Evolutionary conservation across 2,797 vertebrate species (phyloP).

Genomic region (Phrynocephalus vlangalii): DNA sequence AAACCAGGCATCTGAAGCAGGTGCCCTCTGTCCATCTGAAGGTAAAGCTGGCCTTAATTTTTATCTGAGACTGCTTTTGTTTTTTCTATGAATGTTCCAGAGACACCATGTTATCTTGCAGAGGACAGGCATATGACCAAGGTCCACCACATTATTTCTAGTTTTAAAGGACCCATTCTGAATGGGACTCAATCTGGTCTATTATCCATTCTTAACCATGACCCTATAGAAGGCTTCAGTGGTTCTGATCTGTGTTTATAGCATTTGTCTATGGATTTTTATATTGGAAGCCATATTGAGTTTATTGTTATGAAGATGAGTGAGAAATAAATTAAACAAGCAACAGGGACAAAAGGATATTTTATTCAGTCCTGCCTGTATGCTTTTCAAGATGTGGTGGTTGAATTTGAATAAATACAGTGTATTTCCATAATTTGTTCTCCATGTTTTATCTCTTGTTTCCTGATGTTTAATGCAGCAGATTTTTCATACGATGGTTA

Average conservation of each 20-base stretch:
- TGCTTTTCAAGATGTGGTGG: background rate
- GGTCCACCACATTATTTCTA: background rate
- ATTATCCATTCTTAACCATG: background rate
- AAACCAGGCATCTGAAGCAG: too few species aligned
- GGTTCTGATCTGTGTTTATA: background rate
- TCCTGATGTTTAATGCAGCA: background rate
- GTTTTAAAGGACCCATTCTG: background rate
- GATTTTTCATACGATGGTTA: background rate
- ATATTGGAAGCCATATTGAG: background rate
- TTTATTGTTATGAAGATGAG: background rate
- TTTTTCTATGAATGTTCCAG: too few species aligned
- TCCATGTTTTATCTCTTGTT: background rate
- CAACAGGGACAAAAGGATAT: background rate
- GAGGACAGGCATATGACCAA: background rate
- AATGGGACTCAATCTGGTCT: background rate
- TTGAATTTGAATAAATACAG: background rate
- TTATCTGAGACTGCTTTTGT: too few species aligned
- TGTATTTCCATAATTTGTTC: conserved; percentile 4
- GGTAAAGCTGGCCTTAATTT: too few species aligned
- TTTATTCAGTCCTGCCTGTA: background rate
- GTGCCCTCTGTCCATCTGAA: too few species aligned
- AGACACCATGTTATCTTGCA: background rate
- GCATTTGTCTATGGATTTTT: background rate
- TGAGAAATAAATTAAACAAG: background rate
- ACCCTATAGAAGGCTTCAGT: background rate